Evolutionary conservation across 2,113 vertebrate species (phyloP).

Genomic region (Poecile atricapillus): DNA sequence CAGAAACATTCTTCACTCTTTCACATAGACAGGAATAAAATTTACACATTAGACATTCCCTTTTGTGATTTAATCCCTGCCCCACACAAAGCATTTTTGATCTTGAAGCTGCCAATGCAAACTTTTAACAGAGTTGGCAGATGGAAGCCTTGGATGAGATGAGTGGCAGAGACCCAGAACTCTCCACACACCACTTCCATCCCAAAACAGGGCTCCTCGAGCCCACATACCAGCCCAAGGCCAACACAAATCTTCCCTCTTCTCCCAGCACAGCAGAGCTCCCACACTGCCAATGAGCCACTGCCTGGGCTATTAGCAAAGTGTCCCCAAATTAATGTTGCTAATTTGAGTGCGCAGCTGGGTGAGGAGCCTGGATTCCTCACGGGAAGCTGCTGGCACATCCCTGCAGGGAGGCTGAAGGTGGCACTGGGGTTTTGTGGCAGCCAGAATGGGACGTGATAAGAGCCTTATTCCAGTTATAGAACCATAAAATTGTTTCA

Average conservation of each 20-base stretch:
- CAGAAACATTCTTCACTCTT: conserved; percentile 9
- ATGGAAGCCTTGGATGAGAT: background rate
- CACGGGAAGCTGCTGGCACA: accelerated
- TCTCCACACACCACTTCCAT: accelerated
- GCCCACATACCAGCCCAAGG: accelerated
- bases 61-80: background rate
- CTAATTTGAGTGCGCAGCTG: background rate
- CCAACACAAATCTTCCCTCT: background rate
- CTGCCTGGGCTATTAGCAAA: background rate
- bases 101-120: background rate
- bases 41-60: background rate
- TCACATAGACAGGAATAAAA: conserved; percentile 1
- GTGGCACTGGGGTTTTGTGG: accelerated
- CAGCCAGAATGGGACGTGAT: accelerated
- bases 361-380: background rate
- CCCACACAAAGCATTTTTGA: background rate
- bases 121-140: background rate
- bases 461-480: background rate
- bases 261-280: background rate
- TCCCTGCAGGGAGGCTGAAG: background rate
- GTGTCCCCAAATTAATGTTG: background rate
- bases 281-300: background rate
- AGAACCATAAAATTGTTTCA: background rate
- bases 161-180: background rate
- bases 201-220: background rate